These are phyloP conservation scores for Daphoenositta chrysoptera DNA, from an alignment of 2,113 vertebrate genomes.

Conservation along the genomic window DNA sequence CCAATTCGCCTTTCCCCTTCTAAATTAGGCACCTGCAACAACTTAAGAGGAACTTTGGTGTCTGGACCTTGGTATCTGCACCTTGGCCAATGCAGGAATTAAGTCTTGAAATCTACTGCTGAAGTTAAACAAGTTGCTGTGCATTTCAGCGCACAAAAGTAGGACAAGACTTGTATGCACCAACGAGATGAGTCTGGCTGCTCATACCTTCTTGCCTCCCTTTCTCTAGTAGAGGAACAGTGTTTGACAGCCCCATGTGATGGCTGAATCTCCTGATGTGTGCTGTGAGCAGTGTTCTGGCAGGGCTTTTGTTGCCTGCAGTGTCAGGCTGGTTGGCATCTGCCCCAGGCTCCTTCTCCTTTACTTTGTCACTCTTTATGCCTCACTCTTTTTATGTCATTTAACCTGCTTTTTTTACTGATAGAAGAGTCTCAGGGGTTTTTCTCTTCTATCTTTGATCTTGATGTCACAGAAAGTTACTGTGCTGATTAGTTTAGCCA, in stretches of 20 bases:
- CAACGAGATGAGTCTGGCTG: background rate
- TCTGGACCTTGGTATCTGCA: background rate
- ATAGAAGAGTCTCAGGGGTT: background rate
- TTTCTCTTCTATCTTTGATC: background rate
- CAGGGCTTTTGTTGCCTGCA: background rate
- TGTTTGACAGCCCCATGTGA: fast-evolving
- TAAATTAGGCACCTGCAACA: background rate
- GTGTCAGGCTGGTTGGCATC: background rate
- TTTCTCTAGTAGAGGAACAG: background rate
- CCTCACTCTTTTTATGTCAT: background rate
- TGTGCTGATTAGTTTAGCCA: background rate
- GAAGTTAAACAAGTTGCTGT: background rate
- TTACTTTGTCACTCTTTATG: background rate
- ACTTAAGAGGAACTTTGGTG: background rate
- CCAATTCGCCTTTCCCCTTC: background rate
- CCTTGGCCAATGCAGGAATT: background rate
- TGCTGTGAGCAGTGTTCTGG: background rate
- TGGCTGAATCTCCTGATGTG: background rate
- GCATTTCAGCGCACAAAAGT: background rate
- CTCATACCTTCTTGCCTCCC: background rate
- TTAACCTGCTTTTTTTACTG: background rate
- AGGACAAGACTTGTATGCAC: background rate
- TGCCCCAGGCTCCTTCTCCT: background rate
- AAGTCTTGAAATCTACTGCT: background rate
- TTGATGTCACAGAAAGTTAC: background rate